A percentile compares a stretch with the other conserved stretches of the same genome.
phyloP scores from a whole-genome alignment of 2,113 vertebrate species.

The Kryptolebias marmoratus region DNA sequence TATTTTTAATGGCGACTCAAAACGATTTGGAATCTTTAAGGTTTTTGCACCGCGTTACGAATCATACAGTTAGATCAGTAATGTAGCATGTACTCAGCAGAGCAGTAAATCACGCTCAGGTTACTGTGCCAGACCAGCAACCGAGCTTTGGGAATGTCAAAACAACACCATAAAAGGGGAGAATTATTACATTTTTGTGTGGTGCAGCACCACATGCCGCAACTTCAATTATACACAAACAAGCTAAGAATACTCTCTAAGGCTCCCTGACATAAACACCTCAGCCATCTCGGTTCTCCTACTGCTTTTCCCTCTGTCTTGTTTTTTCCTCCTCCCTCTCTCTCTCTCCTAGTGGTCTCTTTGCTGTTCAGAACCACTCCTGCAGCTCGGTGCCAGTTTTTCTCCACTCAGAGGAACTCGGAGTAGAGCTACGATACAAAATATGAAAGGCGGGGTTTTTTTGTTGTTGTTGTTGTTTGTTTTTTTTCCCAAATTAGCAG shows the following conservation, averaged over 20 bases:
- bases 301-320: slow-evolving; percentile 38
- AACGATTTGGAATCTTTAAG: neutral
- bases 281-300: slow-evolving; percentile 49
- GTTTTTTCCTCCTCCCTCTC: slow-evolving; percentile 20
- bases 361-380: slow-evolving; percentile 29
- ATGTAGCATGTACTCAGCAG: slow-evolving; percentile 30
- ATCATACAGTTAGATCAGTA: slow-evolving; percentile 32
- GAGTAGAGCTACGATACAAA: slow-evolving; percentile 47
- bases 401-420: slow-evolving; percentile 55
- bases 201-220: slow-evolving; percentile 58
- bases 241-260: slow-evolving; percentile 75
- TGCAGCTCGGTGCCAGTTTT: slow-evolving; percentile 56
- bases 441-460: slow-evolving; percentile 6
- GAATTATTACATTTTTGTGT: slow-evolving; percentile 74
- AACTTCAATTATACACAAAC: slow-evolving; percentile 79
- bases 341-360: slow-evolving; percentile 24
- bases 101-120: slow-evolving; percentile 52
- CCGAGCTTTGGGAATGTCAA: slow-evolving; percentile 62
- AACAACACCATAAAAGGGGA: slow-evolving; percentile 72
- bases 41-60: slow-evolving; percentile 23
- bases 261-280: slow-evolving; percentile 72
- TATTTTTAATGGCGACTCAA: neutral
- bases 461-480: neutral
- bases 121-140: slow-evolving; percentile 60
- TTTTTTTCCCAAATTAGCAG: slow-evolving; percentile 54